Evolutionary conservation across 1,140 invertebrate species (phyloP).

Genomic region (Polyergus mexicanus): DNA sequence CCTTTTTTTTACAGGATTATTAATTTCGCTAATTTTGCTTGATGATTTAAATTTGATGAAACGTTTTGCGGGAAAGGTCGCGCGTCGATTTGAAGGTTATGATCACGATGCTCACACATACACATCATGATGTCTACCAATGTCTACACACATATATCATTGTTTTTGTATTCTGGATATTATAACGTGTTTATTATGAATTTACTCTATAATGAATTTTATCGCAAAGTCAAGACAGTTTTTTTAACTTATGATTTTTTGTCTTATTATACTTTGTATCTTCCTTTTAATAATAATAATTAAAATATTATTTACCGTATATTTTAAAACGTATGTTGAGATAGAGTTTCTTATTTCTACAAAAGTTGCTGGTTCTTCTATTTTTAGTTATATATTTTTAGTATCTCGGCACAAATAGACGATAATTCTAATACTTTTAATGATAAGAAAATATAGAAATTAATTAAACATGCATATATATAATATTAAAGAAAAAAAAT

Average conservation of each 20-base stretch:
- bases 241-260: not conserved
- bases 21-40: not conserved
- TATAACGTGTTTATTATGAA: not conserved
- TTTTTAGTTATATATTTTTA: not conserved
- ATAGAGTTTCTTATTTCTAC: not conserved
- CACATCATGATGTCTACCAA: too few species aligned
- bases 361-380: not conserved
- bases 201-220: not conserved
- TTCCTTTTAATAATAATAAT: too few species aligned
- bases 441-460: not conserved
- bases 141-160: too few species aligned
- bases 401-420: not conserved
- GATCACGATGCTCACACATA: not conserved
- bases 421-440: too few species aligned
- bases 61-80: not conserved
- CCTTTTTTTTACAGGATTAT: not conserved
- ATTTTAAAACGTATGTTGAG: not conserved
- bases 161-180: not conserved
- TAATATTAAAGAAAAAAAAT: not conserved
- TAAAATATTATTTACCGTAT: not conserved
- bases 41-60: not conserved
- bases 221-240: not conserved
- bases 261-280: not conserved
- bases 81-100: conserved; percentile 42
- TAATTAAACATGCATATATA: not conserved